phyloP scores from a whole-genome alignment of 2,888 invertebrate genomes.

The Trichopria drosophilae region DNA sequence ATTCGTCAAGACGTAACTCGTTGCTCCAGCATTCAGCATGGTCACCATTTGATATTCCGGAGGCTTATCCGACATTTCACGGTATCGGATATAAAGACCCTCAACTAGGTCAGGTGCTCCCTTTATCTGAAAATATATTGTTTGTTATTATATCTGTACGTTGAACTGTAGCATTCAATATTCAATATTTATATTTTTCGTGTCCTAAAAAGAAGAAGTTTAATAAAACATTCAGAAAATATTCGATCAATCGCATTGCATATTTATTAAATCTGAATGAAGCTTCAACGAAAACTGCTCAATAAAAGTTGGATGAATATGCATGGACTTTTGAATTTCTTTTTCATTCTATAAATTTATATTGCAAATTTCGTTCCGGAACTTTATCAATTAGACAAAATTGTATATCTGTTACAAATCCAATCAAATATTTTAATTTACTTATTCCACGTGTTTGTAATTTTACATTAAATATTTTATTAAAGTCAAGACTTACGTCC shows the following conservation, averaged over 20 bases:
- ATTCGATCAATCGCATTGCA: too few relatives aligned
- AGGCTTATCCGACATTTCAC: conserved; percentile 59
- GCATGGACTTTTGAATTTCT: too few relatives aligned
- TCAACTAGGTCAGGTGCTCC: conserved; percentile 65
- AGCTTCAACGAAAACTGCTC: too few relatives aligned
- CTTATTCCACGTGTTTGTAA: conserved; percentile 2
- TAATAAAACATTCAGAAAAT: conserved; percentile 2
- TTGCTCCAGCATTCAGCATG: conserved; percentile 70
- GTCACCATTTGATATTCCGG: conserved; percentile 71
- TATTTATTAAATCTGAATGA: too few relatives aligned
- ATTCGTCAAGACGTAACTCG: conserved; percentile 75
- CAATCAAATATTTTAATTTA: conserved; percentile 8
- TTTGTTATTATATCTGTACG: neutral
- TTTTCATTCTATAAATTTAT: too few relatives aligned
- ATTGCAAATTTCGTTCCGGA: too few relatives aligned
- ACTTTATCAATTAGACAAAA: too few relatives aligned
- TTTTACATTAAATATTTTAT: conserved; percentile 3
- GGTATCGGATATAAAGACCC: conserved; percentile 70
- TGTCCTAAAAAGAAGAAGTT: neutral
- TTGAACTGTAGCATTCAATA: neutral
- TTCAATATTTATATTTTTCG: neutral
- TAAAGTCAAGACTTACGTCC: conserved; percentile 67
- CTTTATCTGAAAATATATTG: conserved; percentile 54
- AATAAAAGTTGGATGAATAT: too few relatives aligned
- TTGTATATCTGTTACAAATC: too few relatives aligned